Evolutionary conservation across 2,888 invertebrate genomes (phyloP), one percentile per base, ranked within the genome.

Genomic region (Rhynchonema sp.): DNA sequence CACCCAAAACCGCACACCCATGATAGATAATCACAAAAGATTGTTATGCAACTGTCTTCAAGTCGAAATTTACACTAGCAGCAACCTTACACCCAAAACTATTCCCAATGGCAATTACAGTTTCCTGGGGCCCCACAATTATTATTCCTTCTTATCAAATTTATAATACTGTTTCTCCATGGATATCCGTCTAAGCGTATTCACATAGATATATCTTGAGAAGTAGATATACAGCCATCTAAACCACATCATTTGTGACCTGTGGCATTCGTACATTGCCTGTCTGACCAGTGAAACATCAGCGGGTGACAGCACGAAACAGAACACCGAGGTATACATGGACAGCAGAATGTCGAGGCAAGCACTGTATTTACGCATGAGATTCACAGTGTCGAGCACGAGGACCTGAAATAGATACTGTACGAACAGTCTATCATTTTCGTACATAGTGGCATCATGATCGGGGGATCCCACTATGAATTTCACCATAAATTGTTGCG

Each of bases 201-300:
- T 94, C 63, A 94, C 84, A 65, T 87, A 79, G 78, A 88, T 84
- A 73, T 92, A 94, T 59, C 90, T 81, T 22, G 91, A 91, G 76
- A 89, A 86, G 53, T 82, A 72, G 67, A 92, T 82, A 72, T 90
- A 92, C 1, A 94, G 77, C 71, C 82, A 80, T 62, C 94, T 80
- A 76, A 86, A 94, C 94, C 94, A 96, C 52, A 86, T n/a, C 13
- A 49, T 17, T n/a, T 49, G 49, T n/a, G 49, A 49, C n/a, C 3
- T n/a, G 23, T 49, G n/a, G 3, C 13, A 6, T 3, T 17, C 3
- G n/a, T n/a, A 6, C 49, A 49, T 49, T 3, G 49, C n/a, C 20
- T 17, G 23, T 23, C 49, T 13, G 3, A n/a, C n/a, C 49, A 49
- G 23, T 6, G 6, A 27, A 13, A 54, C 54, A 27, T 54, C 54